phyloP scores from a whole-genome alignment of 1,140 invertebrate species.

The Danaus plexippus region DNA sequence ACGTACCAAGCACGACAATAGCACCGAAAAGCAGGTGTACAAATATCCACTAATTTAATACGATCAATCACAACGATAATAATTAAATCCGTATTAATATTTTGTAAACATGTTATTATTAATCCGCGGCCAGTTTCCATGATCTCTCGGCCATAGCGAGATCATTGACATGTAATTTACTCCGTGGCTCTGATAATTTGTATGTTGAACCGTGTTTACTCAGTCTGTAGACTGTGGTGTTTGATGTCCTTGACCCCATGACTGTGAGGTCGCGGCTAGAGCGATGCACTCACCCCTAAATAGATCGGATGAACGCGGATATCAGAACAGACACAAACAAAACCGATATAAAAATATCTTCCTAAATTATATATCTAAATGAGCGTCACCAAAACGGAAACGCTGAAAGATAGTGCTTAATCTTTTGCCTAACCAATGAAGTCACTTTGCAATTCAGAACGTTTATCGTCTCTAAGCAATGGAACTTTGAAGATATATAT shows the following conservation, averaged over 20 bases:
- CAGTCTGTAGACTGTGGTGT: conserved; percentile 16
- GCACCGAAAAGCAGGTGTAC: conserved; percentile 34
- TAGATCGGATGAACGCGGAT: conserved; percentile 50
- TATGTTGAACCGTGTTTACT: conserved; percentile 19
- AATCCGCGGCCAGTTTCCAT: too few relatives aligned
- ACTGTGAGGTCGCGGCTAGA: conserved; percentile 42
- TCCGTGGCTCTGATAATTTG: conserved; percentile 23
- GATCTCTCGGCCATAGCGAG: conserved; percentile 1
- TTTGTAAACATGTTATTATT: conserved; percentile 5
- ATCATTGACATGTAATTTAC: conserved; percentile 20
- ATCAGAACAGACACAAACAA: conserved; percentile 4
- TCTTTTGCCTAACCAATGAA: conserved; percentile 6
- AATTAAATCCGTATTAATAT: not conserved
- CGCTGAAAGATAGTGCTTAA: conserved; percentile 10
- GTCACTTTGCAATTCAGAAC: conserved; percentile 6
- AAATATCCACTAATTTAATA: not conserved
- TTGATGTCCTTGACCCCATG: conserved; percentile 56
- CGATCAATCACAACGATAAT: not conserved
- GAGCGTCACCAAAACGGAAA: not conserved
- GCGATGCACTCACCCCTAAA: conserved; percentile 54
- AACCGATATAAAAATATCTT: not conserved
- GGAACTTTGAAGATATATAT: conserved; percentile 11
- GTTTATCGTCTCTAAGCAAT: conserved; percentile 4
- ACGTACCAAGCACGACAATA: conserved; percentile 41
- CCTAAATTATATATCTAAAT: conserved; percentile 3